Evolutionary conservation across 2,113 vertebrate genomes (phyloP).

Genomic region (Malurus elegans): DNA sequence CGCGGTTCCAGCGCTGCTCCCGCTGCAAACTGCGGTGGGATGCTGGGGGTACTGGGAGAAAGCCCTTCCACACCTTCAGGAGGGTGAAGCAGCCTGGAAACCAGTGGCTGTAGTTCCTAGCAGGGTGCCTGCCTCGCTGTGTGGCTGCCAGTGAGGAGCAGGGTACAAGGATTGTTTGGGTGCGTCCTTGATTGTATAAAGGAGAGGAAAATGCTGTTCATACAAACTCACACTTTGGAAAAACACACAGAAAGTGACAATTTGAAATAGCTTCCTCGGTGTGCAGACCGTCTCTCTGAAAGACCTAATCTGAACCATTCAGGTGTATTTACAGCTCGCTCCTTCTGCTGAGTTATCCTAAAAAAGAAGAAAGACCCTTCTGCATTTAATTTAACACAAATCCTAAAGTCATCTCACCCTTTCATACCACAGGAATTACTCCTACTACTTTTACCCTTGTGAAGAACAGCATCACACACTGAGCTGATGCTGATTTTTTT

Average conservation of each 20-base stretch:
- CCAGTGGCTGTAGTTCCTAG: fast-evolving
- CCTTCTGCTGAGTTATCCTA: not conserved
- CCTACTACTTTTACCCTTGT: not conserved
- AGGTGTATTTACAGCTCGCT: not conserved
- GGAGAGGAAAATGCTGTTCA: not conserved
- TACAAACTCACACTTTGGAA: not conserved
- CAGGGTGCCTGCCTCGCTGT: not conserved
- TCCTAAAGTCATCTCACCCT: not conserved
- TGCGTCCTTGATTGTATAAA: not conserved
- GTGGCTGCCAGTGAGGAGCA: not conserved
- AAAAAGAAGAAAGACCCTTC: not conserved
- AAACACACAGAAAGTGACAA: not conserved
- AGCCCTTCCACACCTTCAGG: not conserved
- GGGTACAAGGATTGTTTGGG: not conserved
- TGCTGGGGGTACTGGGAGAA: fast-evolving
- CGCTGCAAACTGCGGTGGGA: too few relatives aligned
- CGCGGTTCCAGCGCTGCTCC: not conserved
- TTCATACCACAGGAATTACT: not conserved
- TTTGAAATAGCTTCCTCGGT: not conserved
- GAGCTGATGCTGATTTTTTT: too few relatives aligned
- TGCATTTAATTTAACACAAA: not conserved
- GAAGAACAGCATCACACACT: not conserved
- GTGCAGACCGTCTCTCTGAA: not conserved
- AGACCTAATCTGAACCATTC: not conserved
- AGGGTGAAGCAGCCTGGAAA: not conserved